A percentile compares a stretch with the other conserved stretches of the same genome.
Evolutionary conservation across 2,888 invertebrate species (phyloP).

Genomic region (Orthonychiurus folsomi): DNA sequence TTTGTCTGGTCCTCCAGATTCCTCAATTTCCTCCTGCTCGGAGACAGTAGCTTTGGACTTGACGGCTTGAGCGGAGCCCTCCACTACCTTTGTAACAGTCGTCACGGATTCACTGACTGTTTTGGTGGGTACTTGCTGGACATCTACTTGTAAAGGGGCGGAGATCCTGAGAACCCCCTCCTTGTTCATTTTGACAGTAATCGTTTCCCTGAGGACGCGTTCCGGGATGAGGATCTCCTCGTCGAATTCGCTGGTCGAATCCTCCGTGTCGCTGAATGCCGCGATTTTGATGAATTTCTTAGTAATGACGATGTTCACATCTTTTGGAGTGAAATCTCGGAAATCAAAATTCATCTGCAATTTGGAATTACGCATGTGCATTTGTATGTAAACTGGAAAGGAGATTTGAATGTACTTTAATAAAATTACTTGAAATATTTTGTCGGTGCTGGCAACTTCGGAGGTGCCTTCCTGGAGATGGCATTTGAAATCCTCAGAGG

Average conservation of each 20-base stretch:
- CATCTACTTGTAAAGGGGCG: not conserved
- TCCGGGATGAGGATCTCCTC: slow-evolving; percentile 8
- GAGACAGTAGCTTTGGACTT: not conserved
- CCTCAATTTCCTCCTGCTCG: not conserved
- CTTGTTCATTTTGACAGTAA: slow-evolving; percentile 2
- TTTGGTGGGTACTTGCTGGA: not conserved
- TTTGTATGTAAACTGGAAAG: too few species aligned
- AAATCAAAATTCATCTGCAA: slow-evolving; percentile 1
- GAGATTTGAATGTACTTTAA: too few species aligned
- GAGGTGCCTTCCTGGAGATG: not conserved
- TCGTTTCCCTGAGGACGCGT: not conserved
- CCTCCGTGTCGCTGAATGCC: slow-evolving; percentile 5
- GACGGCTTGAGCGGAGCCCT: not conserved
- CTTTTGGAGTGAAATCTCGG: not conserved
- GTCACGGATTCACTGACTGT: not conserved
- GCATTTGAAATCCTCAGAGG: not conserved
- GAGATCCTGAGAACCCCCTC: slow-evolving; percentile 11
- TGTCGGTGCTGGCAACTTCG: not conserved
- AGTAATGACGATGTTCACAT: not conserved
- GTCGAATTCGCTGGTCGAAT: not conserved
- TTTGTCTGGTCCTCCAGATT: not conserved
- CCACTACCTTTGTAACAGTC: not conserved
- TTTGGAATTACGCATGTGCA: too few species aligned
- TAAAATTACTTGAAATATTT: not conserved
- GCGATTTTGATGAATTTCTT: not conserved